Percentiles rank a stretch among this genome's conserved stretches.
Evolutionary conservation across 2,113 vertebrate genomes (phyloP).

Genomic region (Lasiurus cinereus): DNA sequence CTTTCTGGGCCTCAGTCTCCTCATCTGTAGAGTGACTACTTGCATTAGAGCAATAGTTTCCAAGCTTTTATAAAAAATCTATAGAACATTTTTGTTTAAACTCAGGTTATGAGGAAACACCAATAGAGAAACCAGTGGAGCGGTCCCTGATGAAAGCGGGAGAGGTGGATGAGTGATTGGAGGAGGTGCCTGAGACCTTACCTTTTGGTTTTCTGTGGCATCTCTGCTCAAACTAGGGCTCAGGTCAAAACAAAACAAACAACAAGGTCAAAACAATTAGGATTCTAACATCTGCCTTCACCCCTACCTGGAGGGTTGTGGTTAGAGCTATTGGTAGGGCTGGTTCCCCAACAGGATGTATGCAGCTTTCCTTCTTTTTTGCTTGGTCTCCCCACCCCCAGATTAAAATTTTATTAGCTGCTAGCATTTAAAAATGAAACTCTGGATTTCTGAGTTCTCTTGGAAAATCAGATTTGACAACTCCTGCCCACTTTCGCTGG

Average conservation of each 20-base stretch:
- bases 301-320: background rate
- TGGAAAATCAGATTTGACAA: background rate
- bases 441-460: slow-evolving; percentile 38
- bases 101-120: background rate
- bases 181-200: background rate
- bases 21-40: background rate
- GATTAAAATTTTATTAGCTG: background rate
- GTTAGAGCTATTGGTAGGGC: background rate
- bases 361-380: background rate
- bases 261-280: background rate
- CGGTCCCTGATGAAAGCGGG: background rate
- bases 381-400: background rate
- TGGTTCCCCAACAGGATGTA: background rate
- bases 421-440: background rate
- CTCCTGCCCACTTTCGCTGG: background rate
- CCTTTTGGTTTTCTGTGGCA: background rate
- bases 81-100: background rate
- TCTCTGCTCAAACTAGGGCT: background rate
- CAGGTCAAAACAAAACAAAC: background rate
- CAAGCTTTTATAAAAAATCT: background rate
- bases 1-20: background rate
- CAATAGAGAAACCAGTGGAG: background rate
- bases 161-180: background rate
- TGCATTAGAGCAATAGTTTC: background rate
- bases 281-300: background rate